These are phyloP conservation scores for Dendrocopos noguchii DNA, from an alignment of 2,113 vertebrate species.

Conservation along the genomic window DNA sequence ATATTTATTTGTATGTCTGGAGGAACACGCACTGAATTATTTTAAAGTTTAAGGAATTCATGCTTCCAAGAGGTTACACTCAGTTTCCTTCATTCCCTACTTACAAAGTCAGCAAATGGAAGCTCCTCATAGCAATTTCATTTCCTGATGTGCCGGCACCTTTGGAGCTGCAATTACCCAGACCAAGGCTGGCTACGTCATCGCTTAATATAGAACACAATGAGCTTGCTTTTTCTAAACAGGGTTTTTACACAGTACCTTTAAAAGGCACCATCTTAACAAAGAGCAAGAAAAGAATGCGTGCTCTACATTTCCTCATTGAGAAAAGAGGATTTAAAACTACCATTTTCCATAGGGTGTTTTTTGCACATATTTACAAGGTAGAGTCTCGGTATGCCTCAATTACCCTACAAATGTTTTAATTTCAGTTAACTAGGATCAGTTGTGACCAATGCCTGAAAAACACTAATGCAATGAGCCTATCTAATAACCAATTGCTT, in stretches of 20 bases:
- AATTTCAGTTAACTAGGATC: background rate
- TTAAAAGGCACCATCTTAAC: slow-evolving; percentile 30
- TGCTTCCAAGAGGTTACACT: background rate
- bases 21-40: background rate
- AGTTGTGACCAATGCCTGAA: background rate
- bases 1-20: background rate
- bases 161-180: slow-evolving; percentile 19
- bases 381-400: background rate
- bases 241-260: slow-evolving; percentile 11
- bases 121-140: background rate
- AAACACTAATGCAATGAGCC: background rate
- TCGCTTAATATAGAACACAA: slow-evolving; percentile 47
- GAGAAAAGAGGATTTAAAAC: background rate
- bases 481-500: slow-evolving; percentile 3
- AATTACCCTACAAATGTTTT: background rate
- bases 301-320: background rate
- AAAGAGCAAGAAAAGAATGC: background rate
- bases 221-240: slow-evolving; percentile 3
- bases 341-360: too few relatives aligned
- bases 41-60: background rate
- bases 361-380: background rate
- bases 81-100: background rate
- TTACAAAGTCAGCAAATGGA: background rate
- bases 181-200: background rate
- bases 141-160: background rate